Conservation (phyloP, 2,888 invertebrate species). For the Standfussiana lucernea region DNA sequence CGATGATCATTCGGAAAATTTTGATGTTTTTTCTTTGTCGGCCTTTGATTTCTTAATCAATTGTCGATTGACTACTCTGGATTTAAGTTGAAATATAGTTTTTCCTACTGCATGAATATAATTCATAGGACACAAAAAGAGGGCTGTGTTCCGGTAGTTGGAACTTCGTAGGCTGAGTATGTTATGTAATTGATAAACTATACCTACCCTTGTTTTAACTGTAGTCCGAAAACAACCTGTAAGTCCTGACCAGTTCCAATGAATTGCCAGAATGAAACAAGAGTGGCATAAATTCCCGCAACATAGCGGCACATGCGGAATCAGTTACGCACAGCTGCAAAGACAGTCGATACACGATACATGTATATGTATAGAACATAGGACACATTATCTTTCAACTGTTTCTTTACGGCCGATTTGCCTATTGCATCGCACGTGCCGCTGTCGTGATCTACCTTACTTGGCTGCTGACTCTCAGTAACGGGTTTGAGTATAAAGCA, state of each 20-base stretch:
- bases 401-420: conserved; percentile 1
- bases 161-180: not conserved
- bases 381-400: conserved; percentile 3
- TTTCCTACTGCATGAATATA: not conserved
- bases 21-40: too few species aligned
- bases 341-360: not conserved
- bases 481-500: conserved; percentile 22
- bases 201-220: not conserved
- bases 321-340: conserved; percentile 30
- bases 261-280: not conserved
- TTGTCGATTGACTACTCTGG: not conserved
- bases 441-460: conserved; percentile 6
- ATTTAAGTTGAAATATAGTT: not conserved
- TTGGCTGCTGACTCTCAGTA: conserved; percentile 10
- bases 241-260: not conserved
- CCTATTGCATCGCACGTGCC: conserved; percentile 13
- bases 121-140: not conserved
- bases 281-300: not conserved
- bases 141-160: not conserved
- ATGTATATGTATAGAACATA: not conserved
- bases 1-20: not conserved
- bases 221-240: not conserved
- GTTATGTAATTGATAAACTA: not conserved
- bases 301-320: conserved; percentile 6
- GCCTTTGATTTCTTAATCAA: not conserved